Percentiles rank a stretch among this genome's conserved stretches.
phyloP scores from a whole-genome alignment of 23 tunicate species.

The Ascidia mentula region DNA sequence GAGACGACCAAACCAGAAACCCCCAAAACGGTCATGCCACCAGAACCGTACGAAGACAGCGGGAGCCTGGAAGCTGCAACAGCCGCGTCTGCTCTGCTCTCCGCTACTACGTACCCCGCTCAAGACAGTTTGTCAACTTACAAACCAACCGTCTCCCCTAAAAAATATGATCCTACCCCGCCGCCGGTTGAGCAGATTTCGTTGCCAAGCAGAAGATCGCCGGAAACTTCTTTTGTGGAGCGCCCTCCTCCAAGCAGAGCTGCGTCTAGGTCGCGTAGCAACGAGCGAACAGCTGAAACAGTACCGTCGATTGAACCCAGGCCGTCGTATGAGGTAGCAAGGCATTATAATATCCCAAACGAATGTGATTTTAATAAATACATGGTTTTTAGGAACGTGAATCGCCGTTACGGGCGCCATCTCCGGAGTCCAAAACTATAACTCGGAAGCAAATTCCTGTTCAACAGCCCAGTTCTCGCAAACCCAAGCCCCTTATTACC shows the following conservation, averaged over 20 bases:
- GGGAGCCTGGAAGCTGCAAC: not conserved
- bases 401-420: not conserved
- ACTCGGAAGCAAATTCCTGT: not conserved
- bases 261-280: not conserved
- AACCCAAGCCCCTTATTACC: not conserved
- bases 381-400: not conserved
- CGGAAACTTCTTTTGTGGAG: not conserved
- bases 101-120: not conserved
- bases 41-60: not conserved
- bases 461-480: not conserved
- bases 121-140: not conserved
- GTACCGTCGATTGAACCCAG: not conserved
- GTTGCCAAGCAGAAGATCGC: not conserved
- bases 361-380: not conserved
- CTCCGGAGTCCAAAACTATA: not conserved
- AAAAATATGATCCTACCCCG: not conserved
- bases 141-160: not conserved
- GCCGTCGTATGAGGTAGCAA: not conserved
- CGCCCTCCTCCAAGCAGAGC: not conserved
- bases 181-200: not conserved
- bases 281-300: not conserved
- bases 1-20: not conserved
- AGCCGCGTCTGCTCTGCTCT: not conserved
- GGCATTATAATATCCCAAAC: too few relatives aligned
- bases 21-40: not conserved